A percentile compares a stretch with the other conserved stretches of the same genome.
phyloP scores from a whole-genome alignment of 1,140 invertebrate genomes.

The Gerris buenoi region DNA sequence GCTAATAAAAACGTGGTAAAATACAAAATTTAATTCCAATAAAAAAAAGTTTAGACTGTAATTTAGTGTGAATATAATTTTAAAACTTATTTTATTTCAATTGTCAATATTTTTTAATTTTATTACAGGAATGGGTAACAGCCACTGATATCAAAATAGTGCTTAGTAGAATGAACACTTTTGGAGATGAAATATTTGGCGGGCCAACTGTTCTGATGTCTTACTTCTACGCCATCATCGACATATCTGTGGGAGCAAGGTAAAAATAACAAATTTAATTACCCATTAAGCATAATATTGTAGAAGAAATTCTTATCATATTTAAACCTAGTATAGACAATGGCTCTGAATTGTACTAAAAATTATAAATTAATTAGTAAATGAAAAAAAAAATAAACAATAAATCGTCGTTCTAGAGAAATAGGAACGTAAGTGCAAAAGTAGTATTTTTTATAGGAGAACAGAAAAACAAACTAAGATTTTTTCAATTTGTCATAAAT shows the following conservation, averaged over 20 bases:
- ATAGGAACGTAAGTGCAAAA: too few relatives aligned
- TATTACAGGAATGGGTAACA: conserved; percentile 86
- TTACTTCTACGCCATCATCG: conserved; percentile 96
- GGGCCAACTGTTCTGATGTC: conserved; percentile 79
- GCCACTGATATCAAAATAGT: conserved; percentile 85
- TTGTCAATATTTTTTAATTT: too few relatives aligned
- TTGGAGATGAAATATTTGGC: conserved; percentile 93
- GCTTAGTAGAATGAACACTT: conserved; percentile 84
- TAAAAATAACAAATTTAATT: too few relatives aligned
- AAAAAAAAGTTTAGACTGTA: too few relatives aligned
- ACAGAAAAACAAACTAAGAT: too few relatives aligned
- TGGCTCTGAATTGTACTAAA: neutral
- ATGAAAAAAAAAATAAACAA: neutral
- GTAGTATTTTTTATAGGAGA: too few relatives aligned
- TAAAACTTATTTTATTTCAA: too few relatives aligned
- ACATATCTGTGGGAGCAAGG: conserved; percentile 87
- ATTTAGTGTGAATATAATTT: too few relatives aligned
- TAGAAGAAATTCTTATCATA: neutral
- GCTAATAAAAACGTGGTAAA: too few relatives aligned
- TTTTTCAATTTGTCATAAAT: neutral
- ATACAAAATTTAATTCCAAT: too few relatives aligned
- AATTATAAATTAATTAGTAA: neutral
- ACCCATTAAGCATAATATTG: too few relatives aligned
- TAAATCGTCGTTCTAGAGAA: too few relatives aligned
- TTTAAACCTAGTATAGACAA: neutral